Base-by-base conservation (phyloP, 2,888 invertebrate species). In the Tanytarsus gracilentus region DNA sequence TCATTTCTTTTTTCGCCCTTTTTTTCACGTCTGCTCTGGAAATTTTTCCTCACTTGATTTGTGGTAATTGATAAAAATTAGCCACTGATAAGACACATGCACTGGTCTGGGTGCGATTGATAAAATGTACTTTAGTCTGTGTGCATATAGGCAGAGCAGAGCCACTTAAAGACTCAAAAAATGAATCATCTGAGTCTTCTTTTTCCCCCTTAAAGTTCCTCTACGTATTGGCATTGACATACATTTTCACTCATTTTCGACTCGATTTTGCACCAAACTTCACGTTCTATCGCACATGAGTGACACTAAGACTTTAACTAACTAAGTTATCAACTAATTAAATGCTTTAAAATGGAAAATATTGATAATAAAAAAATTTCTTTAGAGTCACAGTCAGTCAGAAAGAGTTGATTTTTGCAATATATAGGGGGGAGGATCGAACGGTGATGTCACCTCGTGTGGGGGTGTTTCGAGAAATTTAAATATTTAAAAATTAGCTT, bases 41-140 rank as follows among this genome's bases (percentile, higher is more conserved):
- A 33, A 33, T 52, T 33, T 33, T 52, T 52, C 36, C 55, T 29
- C 40, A 18, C 21, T 40, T 39, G 23, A 40, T 40, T 56, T 56
- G 40, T 56, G 55, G 58, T 58, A 30, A 58, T 48, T 58, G 58
- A 58, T 58, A 58, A 58, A 27, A 58, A 58, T 58, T 58, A 29
- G 30, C 44, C 44, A 27, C 49, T 49, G 49, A 49, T 49, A 49
- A 49, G 49, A 27, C 26, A 26, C 8, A 44, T 21, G 44, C 7
- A 5, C 23, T n/a, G n/a, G 44, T 44, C 18, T 44, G 40, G 8
- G 9, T 40, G 2, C 18, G 44, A 44, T 44, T 44, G 44, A 44
- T 44, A 44, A 44, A 44, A 9, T 14, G 7, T 14, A 36, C 36
- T 14, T 36, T 36, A 36, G 4, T 14, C 36, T 36, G 36, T 36